Base-by-base conservation (phyloP, 2,888 invertebrate species). In the Rotaria socialis region DNA sequence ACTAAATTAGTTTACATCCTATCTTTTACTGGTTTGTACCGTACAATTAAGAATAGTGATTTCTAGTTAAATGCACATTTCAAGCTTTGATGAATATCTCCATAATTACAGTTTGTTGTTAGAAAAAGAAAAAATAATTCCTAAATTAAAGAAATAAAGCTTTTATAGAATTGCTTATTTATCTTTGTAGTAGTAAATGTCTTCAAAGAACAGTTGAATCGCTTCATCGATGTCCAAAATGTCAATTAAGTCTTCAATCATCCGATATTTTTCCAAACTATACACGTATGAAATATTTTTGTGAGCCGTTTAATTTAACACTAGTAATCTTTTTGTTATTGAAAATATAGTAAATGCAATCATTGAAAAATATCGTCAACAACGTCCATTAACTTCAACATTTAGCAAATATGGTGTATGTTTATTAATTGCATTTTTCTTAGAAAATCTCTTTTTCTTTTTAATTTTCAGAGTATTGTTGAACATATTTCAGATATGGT, bases 251-350 rank as follows among this genome's bases (percentile, higher is more conserved):
- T 4, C 92, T 95, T 16, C 93, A 94, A 2, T 87, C 93, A 93
- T 88, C 95, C 94, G 88, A 94, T 89, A 94, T 96, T 87, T 95
- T 95, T 90, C 96, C 96, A 0, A 96, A 96, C 92, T 95, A 95
- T 90, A 92, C 95, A 86, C 92, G 92, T 91, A 89, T 89, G 91
- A 91, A 16, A 16, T 55, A 55, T 55, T 22, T 55, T 22, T 47
- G 11, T 47, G 8, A 43, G 22, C 19, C 27, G 55, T n/a, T n/a
- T 27, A 50, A 84, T 74, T 35, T 22, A n/a, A 11, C n/a, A 24
- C 7, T 11, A n/a, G 3, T 27, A 35, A 5, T 14, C 27, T 35
- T 16, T 1, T 50, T 80, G 75, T 74, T 35, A 35, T 35, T 35
- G 35, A 35, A 35, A 35, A 35, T 35, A 35, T 88, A 91, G 91